Conservation (phyloP, 2,113 vertebrate genomes). For the Myrmecophaga tridactyla region DNA sequence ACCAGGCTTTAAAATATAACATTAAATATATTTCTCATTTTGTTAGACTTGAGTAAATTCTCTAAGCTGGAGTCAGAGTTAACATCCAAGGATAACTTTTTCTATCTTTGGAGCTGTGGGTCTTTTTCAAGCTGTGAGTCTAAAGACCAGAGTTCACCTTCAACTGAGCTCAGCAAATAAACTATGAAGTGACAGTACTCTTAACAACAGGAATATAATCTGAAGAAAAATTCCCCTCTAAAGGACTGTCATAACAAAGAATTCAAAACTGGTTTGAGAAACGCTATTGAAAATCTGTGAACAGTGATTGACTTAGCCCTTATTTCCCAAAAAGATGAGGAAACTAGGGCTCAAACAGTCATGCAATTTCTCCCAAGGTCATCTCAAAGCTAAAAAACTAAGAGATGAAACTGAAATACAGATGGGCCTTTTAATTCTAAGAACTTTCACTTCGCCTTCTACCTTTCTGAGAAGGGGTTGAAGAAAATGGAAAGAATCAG, state of each 20-base stretch:
- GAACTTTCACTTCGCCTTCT: not conserved
- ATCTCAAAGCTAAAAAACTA: not conserved
- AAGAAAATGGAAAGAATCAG: not conserved
- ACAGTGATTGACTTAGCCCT: not conserved
- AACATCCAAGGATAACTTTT: constrained; percentile 16
- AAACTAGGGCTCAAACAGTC: not conserved
- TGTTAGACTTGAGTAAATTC: not conserved
- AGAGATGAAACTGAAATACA: not conserved
- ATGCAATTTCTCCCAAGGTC: not conserved
- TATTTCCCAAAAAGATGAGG: not conserved
- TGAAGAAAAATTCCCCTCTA: constrained; percentile 8
- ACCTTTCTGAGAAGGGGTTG: not conserved
- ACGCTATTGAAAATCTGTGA: constrained; percentile 23
- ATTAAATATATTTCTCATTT: not conserved
- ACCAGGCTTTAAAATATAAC: not conserved
- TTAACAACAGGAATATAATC: constrained; percentile 12
- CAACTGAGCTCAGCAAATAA: constrained; percentile 39
- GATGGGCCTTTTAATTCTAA: not conserved
- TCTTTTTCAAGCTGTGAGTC: not conserved
- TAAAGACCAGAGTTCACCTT: constrained; percentile 5
- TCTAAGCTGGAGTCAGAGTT: not conserved
- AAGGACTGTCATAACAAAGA: not conserved
- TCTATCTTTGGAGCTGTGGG: constrained; percentile 23
- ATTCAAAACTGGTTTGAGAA: constrained; percentile 22
- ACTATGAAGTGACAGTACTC: not conserved